phyloP scores from a whole-genome alignment of 2,888 invertebrate genomes.

The Leucoptera coffeella region DNA sequence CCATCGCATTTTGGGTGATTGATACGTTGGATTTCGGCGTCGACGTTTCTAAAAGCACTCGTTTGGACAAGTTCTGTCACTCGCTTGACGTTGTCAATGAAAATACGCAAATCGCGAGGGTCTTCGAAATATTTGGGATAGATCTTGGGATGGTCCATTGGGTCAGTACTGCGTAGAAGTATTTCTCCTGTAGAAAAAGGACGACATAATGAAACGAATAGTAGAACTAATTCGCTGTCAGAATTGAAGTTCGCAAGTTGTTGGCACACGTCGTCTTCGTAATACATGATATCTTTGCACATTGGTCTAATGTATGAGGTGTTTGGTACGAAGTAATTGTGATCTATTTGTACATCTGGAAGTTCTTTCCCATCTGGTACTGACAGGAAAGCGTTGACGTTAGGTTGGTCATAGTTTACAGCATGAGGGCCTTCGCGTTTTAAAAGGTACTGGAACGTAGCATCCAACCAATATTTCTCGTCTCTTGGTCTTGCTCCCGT shows the following conservation, averaged over 20 bases:
- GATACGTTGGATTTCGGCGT: constrained; percentile 26
- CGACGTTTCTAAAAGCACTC: constrained; percentile 17
- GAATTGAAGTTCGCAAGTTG: constrained; percentile 25
- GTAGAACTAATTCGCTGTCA: constrained; percentile 26
- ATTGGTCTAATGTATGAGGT: constrained; percentile 23
- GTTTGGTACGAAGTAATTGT: constrained; percentile 33
- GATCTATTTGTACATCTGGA: constrained; percentile 38
- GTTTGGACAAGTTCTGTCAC: constrained; percentile 24
- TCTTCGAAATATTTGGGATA: constrained; percentile 32
- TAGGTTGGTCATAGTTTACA: constrained; percentile 35
- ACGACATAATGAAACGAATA: constrained; percentile 28
- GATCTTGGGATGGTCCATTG: constrained; percentile 27
- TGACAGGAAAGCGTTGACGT: constrained; percentile 33
- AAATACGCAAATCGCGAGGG: constrained; percentile 22
- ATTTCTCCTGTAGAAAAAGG: constrained; percentile 30
- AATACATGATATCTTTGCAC: constrained; percentile 22
- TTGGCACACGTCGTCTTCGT: constrained; percentile 23
- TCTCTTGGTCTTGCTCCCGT: constrained; percentile 20
- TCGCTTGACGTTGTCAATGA: constrained; percentile 21
- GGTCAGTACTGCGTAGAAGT: constrained; percentile 16
- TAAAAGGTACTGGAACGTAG: constrained; percentile 27
- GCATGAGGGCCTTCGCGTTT: constrained; percentile 29
- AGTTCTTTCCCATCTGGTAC: constrained; percentile 17
- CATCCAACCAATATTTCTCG: constrained; percentile 24
- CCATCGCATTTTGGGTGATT: constrained; percentile 22